These are phyloP conservation scores for Thymallus thymallus DNA, from an alignment of 2,113 vertebrate genomes.

Conservation along the genomic window DNA sequence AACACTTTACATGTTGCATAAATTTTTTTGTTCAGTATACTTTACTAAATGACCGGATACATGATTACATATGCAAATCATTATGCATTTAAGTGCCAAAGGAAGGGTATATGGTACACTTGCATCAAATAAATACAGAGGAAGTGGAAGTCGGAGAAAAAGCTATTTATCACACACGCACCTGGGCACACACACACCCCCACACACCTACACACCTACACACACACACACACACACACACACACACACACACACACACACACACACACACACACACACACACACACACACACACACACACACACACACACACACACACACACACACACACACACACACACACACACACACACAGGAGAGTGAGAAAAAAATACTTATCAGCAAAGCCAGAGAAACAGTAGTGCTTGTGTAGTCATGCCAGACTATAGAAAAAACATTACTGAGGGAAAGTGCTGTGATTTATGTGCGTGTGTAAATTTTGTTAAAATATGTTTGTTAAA, in stretches of 20 bases:
- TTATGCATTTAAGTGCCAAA: conserved; percentile 14
- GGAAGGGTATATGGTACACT: conserved; percentile 13
- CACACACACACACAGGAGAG: no score
- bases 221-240: no score
- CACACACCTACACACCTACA: background rate
- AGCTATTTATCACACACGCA: conserved; percentile 6
- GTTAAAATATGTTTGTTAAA: background rate
- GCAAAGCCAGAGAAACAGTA: background rate
- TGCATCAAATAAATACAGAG: conserved; percentile 3
- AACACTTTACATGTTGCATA: no score
- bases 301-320: no score
- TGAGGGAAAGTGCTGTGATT: background rate
- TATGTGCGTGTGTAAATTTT: background rate
- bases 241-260: no score
- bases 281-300: background rate
- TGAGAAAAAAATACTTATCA: background rate
- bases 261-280: no score
- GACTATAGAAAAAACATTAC: background rate
- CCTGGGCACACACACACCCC: background rate
- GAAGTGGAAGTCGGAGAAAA: conserved; percentile 8
- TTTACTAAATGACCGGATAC: conserved; percentile 39
- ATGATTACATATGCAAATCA: conserved; percentile 47
- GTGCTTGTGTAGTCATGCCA: background rate
- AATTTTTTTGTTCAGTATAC: background rate
- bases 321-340: no score